phyloP scores from a whole-genome alignment of 2,797 vertebrate species.

The Muscicapa comitata region DNA sequence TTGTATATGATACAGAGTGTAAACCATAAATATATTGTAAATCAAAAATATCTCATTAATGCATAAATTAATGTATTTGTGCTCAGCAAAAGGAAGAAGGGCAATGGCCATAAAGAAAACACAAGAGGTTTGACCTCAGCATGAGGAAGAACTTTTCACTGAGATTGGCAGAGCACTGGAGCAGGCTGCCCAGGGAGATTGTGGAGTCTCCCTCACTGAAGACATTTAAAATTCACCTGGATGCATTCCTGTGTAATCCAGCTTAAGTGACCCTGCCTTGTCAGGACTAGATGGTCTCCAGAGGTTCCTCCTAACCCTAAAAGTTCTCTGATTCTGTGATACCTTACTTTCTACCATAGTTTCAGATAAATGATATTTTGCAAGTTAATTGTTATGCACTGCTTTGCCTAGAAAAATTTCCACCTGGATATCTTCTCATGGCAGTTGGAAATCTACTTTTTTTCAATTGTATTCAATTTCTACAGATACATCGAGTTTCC shows the following conservation, averaged over 20 bases:
- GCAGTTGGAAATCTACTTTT: background rate
- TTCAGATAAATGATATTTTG: background rate
- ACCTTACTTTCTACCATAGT: background rate
- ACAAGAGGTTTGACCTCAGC: background rate
- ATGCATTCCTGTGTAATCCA: background rate
- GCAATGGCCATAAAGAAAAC: background rate
- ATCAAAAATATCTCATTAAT: background rate
- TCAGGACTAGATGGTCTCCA: background rate
- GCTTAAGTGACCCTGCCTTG: rapidly evolving
- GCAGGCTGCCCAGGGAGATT: background rate
- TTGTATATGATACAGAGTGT: background rate
- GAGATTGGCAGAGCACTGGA: background rate
- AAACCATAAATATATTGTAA: background rate
- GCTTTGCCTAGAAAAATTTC: background rate
- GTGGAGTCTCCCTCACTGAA: background rate
- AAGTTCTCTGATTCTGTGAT: background rate
- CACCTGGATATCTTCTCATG: background rate
- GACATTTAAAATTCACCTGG: background rate
- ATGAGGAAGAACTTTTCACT: background rate
- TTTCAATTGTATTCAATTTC: background rate
- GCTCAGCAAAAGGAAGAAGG: background rate
- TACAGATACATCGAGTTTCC: background rate
- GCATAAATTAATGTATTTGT: too few relatives aligned
- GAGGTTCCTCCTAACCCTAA: background rate
- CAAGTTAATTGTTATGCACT: background rate